A percentile compares a stretch with the other conserved stretches of the same genome.
Conservation (phyloP, 2,113 vertebrate species). For the Perca fluviatilis region DNA sequence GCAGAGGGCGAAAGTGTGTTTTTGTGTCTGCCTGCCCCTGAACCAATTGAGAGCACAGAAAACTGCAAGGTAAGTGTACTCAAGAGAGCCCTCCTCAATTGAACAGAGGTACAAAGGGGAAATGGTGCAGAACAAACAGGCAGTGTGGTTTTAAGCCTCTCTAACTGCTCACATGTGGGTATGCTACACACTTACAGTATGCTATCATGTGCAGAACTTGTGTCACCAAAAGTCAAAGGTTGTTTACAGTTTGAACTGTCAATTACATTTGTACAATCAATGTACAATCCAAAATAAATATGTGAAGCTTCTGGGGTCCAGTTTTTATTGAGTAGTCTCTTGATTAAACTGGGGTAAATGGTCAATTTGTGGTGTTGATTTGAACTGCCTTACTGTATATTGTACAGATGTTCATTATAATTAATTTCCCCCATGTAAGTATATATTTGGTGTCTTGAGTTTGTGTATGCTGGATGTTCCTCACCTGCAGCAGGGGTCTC, state of each 20-base stretch:
- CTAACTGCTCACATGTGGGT: constrained; percentile 5
- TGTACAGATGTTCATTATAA: not conserved
- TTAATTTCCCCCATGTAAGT: not conserved
- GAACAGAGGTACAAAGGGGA: constrained; percentile 21
- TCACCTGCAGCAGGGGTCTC: constrained; percentile 95
- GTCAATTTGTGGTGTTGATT: not conserved
- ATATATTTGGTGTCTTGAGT: not conserved
- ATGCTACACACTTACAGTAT: not conserved
- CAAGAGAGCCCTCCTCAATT: constrained; percentile 27
- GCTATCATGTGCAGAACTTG: not conserved
- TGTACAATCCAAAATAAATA: not conserved
- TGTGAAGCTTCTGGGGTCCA: not conserved
- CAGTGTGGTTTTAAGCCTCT: not conserved
- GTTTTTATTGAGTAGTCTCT: not conserved
- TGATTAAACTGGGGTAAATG: not conserved
- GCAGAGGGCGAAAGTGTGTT: not conserved
- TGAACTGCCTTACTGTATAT: not conserved
- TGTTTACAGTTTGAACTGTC: not conserved
- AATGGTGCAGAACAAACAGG: constrained; percentile 6
- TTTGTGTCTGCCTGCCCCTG: constrained; percentile 4
- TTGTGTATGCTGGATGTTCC: not conserved
- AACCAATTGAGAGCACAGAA: constrained; percentile 48
- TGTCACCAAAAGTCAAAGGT: not conserved
- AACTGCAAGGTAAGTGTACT: constrained; percentile 23
- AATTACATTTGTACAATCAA: not conserved